phyloP scores from a whole-genome alignment of 2,797 vertebrate species.

The Onychomys arenicola region DNA sequence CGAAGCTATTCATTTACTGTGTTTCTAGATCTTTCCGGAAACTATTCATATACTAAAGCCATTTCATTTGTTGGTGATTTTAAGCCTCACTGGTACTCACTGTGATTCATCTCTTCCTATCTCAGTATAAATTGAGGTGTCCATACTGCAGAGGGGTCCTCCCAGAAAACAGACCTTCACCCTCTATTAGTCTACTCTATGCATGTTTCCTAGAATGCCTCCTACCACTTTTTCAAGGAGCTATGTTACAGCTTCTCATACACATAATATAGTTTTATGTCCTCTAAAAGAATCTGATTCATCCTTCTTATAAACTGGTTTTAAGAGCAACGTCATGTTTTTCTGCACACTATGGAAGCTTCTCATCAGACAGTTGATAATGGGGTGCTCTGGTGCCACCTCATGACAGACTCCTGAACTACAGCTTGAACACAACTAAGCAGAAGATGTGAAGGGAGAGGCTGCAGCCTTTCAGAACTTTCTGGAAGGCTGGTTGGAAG shows the following conservation, averaged over 20 bases:
- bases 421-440: neutral
- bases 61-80: neutral
- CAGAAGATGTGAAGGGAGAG: neutral
- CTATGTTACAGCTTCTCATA: neutral
- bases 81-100: neutral
- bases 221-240: neutral
- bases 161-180: neutral
- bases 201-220: neutral
- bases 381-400: neutral
- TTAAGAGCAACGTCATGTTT: neutral
- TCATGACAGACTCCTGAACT: neutral
- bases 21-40: neutral
- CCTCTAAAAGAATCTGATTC: neutral
- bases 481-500: slow-evolving; percentile 3
- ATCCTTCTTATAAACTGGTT: neutral
- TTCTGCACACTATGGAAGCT: neutral
- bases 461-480: neutral
- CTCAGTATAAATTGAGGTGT: neutral
- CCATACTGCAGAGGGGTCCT: neutral
- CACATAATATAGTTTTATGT: neutral
- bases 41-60: neutral
- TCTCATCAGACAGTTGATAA: neutral
- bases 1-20: neutral
- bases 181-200: neutral
- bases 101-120: neutral